Base-by-base conservation (phyloP, 2,113 vertebrate genomes). In the Phycodurus eques region DNA sequence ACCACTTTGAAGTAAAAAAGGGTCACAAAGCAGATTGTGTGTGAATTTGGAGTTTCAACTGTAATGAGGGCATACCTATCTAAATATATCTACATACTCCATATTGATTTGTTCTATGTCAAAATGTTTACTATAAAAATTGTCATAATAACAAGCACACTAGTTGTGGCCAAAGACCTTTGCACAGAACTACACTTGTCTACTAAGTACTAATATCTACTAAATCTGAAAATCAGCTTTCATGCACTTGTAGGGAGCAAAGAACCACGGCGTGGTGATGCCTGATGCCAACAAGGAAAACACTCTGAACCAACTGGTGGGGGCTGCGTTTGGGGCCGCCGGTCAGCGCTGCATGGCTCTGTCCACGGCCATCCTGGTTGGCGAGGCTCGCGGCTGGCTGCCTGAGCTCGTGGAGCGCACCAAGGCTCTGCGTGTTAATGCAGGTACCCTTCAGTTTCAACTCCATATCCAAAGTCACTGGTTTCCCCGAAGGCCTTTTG, bases 261-360 rank as follows among this genome's bases (percentile, higher is more conserved):
- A 99, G 93, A 99, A 99, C 90, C 97, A 98, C 54, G 97, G 97
- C 70, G 98, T 98, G 71, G 94, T 99, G 85, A 98, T 98, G 97
- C 96, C 96, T 4, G 98, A 99, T 89, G 96, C 97, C 85, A 99
- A 96, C 88, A 99, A 98, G 82, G 96, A 98, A 91, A 99, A 96
- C 90, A 98, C 96, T 0, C 88, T 99, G 82, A 99, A 98, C 90
- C 97, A 98, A 88, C 91, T 99, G 64, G 95, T 98, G 74, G 98
- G 96, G 19, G 97, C 98, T 43, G 97, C 97, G 35, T 99, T 99
- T 71, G 97, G 98, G 83, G 97, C 97, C 61, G 98, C 96, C 8
- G 98, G 98, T 43, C 98, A 99, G 72, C 95, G 97, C 73, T 99
- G 98, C 83, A 99, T 99, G 98, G 97, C 98, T n/a, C 91, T 99